phyloP scores from a whole-genome alignment of 2,113 vertebrate genomes.

The Halichoerus grypus region DNA sequence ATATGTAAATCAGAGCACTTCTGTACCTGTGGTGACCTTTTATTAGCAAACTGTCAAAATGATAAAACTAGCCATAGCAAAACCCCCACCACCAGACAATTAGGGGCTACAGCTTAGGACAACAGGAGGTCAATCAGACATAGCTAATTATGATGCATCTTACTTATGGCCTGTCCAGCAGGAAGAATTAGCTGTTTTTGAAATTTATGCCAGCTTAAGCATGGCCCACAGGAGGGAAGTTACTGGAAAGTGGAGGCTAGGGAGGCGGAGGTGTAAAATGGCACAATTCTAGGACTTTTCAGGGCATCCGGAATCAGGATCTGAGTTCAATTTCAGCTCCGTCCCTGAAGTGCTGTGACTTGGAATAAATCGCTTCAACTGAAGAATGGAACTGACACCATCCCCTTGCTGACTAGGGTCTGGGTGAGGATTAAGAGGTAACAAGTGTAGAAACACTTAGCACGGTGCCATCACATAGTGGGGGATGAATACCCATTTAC shows the following conservation, averaged over 20 bases:
- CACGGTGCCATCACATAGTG: not conserved
- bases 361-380: not conserved
- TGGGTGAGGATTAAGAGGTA: not conserved
- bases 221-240: conserved; percentile 60
- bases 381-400: not conserved
- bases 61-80: conserved; percentile 89
- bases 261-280: not conserved
- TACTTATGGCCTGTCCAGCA: conserved; percentile 84
- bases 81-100: conserved; percentile 87
- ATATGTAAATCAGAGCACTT: conserved; percentile 90
- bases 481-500: not conserved
- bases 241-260: not conserved
- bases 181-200: conserved; percentile 71
- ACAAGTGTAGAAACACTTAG: not conserved
- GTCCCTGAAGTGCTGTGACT: not conserved
- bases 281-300: conserved; percentile 31
- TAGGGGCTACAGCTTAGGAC: conserved; percentile 85
- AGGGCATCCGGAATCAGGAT: not conserved
- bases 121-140: conserved; percentile 86
- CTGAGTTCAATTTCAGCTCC: conserved; percentile 49
- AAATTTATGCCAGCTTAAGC: conserved; percentile 71
- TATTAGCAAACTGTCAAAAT: conserved; percentile 92
- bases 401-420: not conserved
- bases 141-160: conserved; percentile 88
- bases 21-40: conserved; percentile 88